Percentiles rank a stretch among this genome's conserved stretches.
Evolutionary conservation across 2,888 invertebrate genomes (phyloP).

Genomic region (Cataglyphis altisquamis): DNA sequence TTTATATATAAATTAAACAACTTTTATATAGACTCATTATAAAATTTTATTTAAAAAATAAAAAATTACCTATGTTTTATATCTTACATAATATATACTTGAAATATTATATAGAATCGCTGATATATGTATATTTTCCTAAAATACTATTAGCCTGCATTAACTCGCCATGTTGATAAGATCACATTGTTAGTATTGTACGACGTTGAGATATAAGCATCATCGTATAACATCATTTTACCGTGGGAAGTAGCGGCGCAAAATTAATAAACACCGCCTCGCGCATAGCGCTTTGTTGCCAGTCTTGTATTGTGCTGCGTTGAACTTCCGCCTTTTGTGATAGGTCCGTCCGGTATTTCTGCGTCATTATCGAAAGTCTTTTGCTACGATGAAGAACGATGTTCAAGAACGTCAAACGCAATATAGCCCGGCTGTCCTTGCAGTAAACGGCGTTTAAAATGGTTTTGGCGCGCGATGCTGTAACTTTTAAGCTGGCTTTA

Average conservation of each 20-base stretch:
- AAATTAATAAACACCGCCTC: constrained; percentile 54
- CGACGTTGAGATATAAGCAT: constrained; percentile 39
- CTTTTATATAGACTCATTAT: neutral
- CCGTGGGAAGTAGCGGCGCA: constrained; percentile 39
- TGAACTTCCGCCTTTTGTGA: constrained; percentile 40
- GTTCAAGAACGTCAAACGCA: constrained; percentile 40
- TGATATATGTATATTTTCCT: neutral
- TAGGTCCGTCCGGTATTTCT: constrained; percentile 19
- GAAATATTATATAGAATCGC: neutral
- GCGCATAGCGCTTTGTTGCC: constrained; percentile 42
- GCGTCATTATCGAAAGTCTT: constrained; percentile 52
- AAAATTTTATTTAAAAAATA: neutral
- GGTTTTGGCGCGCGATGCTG: constrained; percentile 14
- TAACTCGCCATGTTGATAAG: constrained; percentile 33
- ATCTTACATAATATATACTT: neutral
- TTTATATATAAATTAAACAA: neutral
- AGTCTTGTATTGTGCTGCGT: constrained; percentile 23
- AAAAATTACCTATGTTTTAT: neutral
- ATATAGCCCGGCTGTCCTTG: constrained; percentile 14
- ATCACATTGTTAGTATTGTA: constrained; percentile 36
- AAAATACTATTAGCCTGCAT: constrained; percentile 35
- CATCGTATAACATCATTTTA: constrained; percentile 52
- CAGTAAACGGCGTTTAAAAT: constrained; percentile 19
- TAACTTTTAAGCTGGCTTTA: constrained; percentile 35
- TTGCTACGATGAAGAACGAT: constrained; percentile 17